These are phyloP conservation scores for Rhagonycha lutea DNA, from an alignment of 2,888 invertebrate species.

Conservation along the genomic window DNA sequence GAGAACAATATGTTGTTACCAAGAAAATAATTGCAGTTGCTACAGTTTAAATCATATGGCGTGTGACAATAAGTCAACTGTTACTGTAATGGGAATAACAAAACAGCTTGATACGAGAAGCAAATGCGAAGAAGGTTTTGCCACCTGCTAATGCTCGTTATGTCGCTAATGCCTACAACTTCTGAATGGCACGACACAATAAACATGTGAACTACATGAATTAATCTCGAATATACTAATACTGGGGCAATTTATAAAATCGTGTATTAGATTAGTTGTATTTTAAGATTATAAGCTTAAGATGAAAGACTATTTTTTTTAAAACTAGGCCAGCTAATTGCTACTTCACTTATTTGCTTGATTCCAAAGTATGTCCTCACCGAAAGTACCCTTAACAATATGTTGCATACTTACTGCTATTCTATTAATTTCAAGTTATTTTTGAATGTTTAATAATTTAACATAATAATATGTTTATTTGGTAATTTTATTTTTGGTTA, in stretches of 20 bases:
- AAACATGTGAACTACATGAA: not conserved
- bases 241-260: not conserved
- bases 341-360: too few relatives aligned
- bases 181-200: not conserved
- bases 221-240: not conserved
- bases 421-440: too few relatives aligned
- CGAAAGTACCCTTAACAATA: too few relatives aligned
- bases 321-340: not conserved
- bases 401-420: too few relatives aligned
- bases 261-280: not conserved
- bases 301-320: not conserved
- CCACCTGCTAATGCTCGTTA: conserved; percentile 15
- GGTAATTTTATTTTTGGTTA: too few relatives aligned
- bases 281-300: not conserved
- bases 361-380: too few relatives aligned
- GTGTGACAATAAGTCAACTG: conserved; percentile 12
- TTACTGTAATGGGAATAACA: conserved; percentile 8
- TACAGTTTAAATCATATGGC: conserved; percentile 11
- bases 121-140: conserved; percentile 16
- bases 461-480: too few relatives aligned
- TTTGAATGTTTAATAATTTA: too few relatives aligned
- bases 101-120: conserved; percentile 5
- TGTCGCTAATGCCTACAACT: conserved; percentile 7
- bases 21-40: conserved; percentile 16
- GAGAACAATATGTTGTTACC: not conserved